Base-by-base conservation (phyloP, 2,888 invertebrate genomes). In the Drosophila macrothrix region DNA sequence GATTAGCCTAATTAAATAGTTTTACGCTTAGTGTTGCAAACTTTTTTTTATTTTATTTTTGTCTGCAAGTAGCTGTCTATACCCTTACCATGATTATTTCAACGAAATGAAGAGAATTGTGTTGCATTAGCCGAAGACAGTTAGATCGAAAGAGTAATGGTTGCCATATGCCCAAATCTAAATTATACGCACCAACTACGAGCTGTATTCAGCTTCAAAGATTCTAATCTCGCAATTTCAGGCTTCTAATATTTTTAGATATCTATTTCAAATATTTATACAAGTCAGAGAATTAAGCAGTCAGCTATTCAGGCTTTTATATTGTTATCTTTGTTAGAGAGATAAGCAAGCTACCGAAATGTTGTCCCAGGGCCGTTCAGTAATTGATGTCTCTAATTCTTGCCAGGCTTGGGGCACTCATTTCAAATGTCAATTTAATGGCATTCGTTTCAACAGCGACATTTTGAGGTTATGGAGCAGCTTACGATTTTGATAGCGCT, bases 1-100 rank as follows among this genome's bases (percentile, higher is more conserved):
- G 84, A 84, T 84, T 85, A 84, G 85, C 79, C 83, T 84, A 84
- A 84, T 85, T 85, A 84, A 84, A 84, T 81, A 81, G 83, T 80
- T 80, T 76, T 76, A 55, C 73, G 46, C 49, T 79, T 68, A 63
- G 66, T 67, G 65, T 58, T 59, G 63, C 62, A 68, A 62, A 68
- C 67, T 73, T 59, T 68, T 68, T 43, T 29, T 49, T 19, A 2
- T 28, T 14, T 16, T 10, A 22, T 16, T 46, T 46, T 46, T 46
- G 22, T n/a, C 7, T 19, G 25, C 33, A 35, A 50, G 6, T 4
- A 25, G 35, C 16, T 29, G 12, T 60, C 35, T 14, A 22, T 59
- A 37, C 16, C 14, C 41, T 56, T 22, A 19, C 1, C 1, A 25
- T n/a, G 1, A 16, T 6, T 7, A 1, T 12, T n/a, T n/a, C 4